A percentile compares a stretch with the other conserved stretches of the same genome.
Conservation (phyloP, 2,113 vertebrate genomes). For the Trogon surrucura region DNA sequence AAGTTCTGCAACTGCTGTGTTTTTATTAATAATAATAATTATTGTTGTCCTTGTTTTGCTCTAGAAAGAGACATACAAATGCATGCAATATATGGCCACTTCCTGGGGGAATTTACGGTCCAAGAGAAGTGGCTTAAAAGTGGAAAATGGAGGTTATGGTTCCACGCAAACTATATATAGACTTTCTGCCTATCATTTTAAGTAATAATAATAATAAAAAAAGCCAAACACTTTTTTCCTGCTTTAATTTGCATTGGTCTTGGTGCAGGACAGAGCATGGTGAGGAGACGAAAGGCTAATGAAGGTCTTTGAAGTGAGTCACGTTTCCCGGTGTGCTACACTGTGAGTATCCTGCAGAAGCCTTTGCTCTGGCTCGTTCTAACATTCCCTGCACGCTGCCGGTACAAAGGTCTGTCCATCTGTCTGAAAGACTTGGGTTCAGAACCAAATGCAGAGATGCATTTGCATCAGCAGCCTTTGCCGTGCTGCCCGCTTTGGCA, state of each 20-base stretch:
- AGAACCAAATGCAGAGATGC: background rate
- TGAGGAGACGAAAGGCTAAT: background rate
- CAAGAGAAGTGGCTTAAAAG: background rate
- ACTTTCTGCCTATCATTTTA: background rate
- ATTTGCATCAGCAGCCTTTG: background rate
- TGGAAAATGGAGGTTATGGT: background rate
- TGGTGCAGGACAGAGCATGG: background rate
- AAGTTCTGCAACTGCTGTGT: background rate
- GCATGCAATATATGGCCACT: background rate
- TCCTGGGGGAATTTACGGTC: background rate
- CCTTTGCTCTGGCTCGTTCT: background rate
- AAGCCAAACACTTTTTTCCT: background rate
- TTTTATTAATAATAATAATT: slow-evolving; percentile 32
- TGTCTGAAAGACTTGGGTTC: background rate
- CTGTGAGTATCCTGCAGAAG: background rate
- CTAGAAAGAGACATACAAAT: background rate
- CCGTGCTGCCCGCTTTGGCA: background rate
- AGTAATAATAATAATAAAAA: background rate
- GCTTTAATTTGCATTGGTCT: background rate
- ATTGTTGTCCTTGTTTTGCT: background rate
- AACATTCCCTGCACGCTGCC: rapidly evolving
- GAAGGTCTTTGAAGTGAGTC: background rate
- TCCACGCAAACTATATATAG: background rate
- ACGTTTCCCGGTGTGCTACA: rapidly evolving
- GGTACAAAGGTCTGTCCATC: rapidly evolving